These are phyloP conservation scores for Rhinoderma darwinii DNA, from an alignment of 2,113 vertebrate species.

Conservation along the genomic window DNA sequence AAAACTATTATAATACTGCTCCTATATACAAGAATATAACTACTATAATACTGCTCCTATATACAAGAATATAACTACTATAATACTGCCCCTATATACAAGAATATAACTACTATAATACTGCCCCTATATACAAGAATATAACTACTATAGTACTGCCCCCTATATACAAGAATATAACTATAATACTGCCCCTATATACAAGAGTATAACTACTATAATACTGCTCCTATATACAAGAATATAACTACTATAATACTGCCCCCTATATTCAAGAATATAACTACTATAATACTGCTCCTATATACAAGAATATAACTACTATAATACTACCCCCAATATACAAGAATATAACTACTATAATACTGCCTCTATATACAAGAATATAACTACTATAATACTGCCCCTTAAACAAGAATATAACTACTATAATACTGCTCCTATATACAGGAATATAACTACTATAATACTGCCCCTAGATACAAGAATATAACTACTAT, in stretches of 20 bases:
- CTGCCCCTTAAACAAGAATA: background rate
- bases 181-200: background rate
- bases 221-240: background rate
- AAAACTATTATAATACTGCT: background rate
- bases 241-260: background rate
- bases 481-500: background rate
- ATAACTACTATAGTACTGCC: background rate
- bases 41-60: background rate
- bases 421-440: conserved; percentile 8
- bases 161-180: background rate
- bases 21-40: conserved; percentile 12
- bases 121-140: no score
- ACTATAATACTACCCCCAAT: background rate
- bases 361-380: background rate
- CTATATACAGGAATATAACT: background rate
- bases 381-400: background rate
- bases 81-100: no score
- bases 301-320: conserved; percentile 2
- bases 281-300: background rate
- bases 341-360: background rate
- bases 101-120: background rate
- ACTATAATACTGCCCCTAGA: background rate
- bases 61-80: no score
- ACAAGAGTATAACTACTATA: background rate
- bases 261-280: background rate